Conservation (phyloP, 2,113 vertebrate genomes). For the Colaptes auratus region DNA sequence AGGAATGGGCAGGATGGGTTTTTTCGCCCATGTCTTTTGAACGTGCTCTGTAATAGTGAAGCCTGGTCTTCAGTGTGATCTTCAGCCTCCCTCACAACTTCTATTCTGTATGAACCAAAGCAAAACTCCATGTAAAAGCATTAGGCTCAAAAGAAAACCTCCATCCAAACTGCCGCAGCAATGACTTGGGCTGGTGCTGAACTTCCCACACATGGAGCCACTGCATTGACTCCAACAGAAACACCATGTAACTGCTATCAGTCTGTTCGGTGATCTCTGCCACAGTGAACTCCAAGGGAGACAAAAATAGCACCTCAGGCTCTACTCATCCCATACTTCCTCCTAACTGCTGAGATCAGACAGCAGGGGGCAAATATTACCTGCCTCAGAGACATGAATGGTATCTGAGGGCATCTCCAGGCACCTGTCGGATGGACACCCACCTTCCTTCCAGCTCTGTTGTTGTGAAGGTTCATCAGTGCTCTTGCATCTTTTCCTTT, state of each 20-base stretch:
- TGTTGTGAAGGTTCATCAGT: slow-evolving; percentile 96
- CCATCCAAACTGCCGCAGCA: not conserved
- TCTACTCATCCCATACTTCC: not conserved
- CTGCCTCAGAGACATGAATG: not conserved
- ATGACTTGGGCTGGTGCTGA: not conserved
- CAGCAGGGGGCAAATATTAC: not conserved
- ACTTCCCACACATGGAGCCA: not conserved
- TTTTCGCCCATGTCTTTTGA: not conserved
- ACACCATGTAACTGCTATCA: no score
- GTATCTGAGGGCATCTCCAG: not conserved
- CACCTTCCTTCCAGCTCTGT: slow-evolving; percentile 93
- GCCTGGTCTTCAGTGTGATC: not conserved
- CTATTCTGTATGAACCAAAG: not conserved
- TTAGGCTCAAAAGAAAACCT: not conserved
- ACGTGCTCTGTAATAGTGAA: not conserved
- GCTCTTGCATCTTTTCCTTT: slow-evolving; percentile 91
- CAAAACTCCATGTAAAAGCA: not conserved
- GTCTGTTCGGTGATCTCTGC: not conserved
- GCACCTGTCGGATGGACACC: not conserved
- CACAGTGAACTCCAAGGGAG: not conserved
- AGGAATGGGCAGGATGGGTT: accelerated
- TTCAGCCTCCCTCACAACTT: not conserved
- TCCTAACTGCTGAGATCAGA: not conserved
- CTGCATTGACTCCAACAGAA: not conserved
- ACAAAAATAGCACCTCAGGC: not conserved